These are phyloP conservation scores for Drosophila novamexicana DNA, from an alignment of 1,140 invertebrate species.

Conservation along the genomic window DNA sequence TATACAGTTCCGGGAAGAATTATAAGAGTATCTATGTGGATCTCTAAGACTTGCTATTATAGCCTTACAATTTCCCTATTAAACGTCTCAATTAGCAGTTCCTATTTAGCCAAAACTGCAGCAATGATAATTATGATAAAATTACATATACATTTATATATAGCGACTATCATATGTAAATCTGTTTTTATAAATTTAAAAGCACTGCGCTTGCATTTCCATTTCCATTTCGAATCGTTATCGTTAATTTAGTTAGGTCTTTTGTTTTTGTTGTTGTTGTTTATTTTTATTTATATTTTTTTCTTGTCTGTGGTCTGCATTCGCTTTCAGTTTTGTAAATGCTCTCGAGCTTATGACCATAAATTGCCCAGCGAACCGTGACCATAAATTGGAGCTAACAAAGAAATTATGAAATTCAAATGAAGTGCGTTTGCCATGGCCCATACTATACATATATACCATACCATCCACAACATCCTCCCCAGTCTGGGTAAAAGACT, in stretches of 20 bases:
- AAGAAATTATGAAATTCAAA: constrained; percentile 83
- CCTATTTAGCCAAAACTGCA: not conserved
- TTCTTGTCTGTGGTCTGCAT: constrained; percentile 19
- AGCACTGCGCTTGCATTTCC: constrained; percentile 52
- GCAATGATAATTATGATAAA: constrained; percentile 3
- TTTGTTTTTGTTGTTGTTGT: constrained; percentile 38
- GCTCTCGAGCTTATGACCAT: constrained; percentile 77
- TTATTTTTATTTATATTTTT: constrained; percentile 35
- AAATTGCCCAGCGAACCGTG: constrained; percentile 81
- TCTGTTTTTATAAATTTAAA: constrained; percentile 14
- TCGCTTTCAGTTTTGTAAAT: constrained; percentile 55
- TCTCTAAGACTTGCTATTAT: too few species aligned
- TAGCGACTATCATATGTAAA: constrained; percentile 15
- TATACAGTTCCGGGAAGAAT: not conserved
- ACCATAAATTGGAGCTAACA: constrained; percentile 83
- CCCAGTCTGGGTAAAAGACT: not conserved
- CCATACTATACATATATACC: not conserved
- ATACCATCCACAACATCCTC: constrained; percentile 3
- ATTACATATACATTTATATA: not conserved
- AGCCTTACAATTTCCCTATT: not conserved
- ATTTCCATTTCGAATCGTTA: constrained; percentile 76
- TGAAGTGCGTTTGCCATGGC: constrained; percentile 68
- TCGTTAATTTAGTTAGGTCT: constrained; percentile 77
- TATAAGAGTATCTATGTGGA: not conserved
- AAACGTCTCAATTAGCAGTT: constrained; percentile 15